Percentiles rank a stretch among this genome's conserved stretches.
These are phyloP conservation scores for Psilopsiagon aurifrons DNA, from an alignment of 2,113 vertebrate species.

Conservation along the genomic window DNA sequence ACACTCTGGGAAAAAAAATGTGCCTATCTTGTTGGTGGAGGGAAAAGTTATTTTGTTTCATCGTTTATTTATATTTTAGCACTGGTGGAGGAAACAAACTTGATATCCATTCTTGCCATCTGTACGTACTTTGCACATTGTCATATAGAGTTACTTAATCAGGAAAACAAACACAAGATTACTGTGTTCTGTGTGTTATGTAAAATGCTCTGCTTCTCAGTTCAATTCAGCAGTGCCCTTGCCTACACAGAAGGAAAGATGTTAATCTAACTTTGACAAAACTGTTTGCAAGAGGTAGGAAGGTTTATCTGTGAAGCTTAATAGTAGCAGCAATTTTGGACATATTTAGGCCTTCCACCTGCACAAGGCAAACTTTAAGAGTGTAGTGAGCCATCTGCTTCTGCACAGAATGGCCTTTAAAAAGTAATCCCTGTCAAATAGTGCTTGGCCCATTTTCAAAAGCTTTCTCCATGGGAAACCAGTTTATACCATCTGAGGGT, in stretches of 20 bases:
- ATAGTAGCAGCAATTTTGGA: constrained; percentile 30
- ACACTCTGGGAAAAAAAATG: background rate
- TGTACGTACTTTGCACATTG: constrained; percentile 40
- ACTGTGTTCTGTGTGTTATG: background rate
- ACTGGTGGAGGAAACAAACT: constrained; percentile 23
- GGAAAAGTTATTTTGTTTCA: constrained; percentile 25
- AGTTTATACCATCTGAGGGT: background rate
- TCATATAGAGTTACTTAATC: background rate
- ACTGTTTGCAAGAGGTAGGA: constrained; percentile 27
- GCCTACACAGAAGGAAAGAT: constrained; percentile 1
- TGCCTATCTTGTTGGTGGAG: background rate
- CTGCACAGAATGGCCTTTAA: background rate
- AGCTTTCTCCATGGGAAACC: background rate
- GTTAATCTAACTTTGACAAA: constrained; percentile 11
- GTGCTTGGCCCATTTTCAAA: background rate
- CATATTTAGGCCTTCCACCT: constrained; percentile 36
- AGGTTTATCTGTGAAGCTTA: constrained; percentile 3
- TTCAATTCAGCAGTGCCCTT: background rate
- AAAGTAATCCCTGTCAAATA: background rate
- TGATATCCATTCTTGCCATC: constrained; percentile 47
- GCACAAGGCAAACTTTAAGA: background rate
- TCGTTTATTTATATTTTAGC: constrained; percentile 16
- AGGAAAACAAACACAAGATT: constrained; percentile 41
- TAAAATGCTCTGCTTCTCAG: background rate
- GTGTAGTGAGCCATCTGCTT: constrained; percentile 7